These are phyloP conservation scores for Tiaroga cobitis DNA, from an alignment of 2,797 vertebrate genomes.

Conservation along the genomic window DNA sequence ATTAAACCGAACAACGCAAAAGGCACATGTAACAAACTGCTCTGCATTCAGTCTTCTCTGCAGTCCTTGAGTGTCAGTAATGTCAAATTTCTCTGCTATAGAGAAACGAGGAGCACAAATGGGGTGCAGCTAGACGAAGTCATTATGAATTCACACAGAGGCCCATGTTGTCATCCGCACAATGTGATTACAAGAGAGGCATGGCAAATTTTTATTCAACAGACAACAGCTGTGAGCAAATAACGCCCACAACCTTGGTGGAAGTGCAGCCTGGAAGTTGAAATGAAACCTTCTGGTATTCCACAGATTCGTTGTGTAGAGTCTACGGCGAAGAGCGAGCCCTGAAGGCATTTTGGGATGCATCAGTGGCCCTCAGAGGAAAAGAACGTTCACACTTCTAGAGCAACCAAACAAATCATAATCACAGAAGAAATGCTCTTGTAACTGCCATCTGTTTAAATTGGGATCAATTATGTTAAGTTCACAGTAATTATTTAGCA, in stretches of 20 bases:
- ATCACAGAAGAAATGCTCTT: constrained; percentile 19
- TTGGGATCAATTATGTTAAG: not conserved
- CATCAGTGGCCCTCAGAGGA: constrained; percentile 17
- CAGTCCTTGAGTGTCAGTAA: constrained; percentile 41
- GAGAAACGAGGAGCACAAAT: constrained; percentile 38
- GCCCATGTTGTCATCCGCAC: constrained; percentile 49
- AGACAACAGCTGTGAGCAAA: constrained; percentile 51
- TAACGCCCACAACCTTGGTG: constrained; percentile 41
- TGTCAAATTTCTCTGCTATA: constrained; percentile 15
- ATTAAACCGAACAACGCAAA: constrained; percentile 4
- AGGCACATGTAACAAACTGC: constrained; percentile 5
- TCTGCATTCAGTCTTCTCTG: not conserved
- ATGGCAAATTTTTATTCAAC: constrained; percentile 41
- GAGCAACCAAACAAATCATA: constrained; percentile 25
- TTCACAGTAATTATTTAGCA: constrained; percentile 21
- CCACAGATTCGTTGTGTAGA: not conserved
- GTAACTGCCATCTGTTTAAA: constrained; percentile 31
- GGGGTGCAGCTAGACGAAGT: constrained; percentile 54
- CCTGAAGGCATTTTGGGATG: constrained; percentile 20
- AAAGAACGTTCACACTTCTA: constrained; percentile 13
- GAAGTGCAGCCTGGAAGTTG: constrained; percentile 15
- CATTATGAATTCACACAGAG: constrained; percentile 68
- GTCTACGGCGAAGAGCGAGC: not conserved
- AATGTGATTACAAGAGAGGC: constrained; percentile 47
- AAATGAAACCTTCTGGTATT: constrained; percentile 46